A percentile compares a stretch with the other conserved stretches of the same genome.
Conservation (phyloP, 2,113 vertebrate genomes). For the Odontesthes bonariensis region DNA sequence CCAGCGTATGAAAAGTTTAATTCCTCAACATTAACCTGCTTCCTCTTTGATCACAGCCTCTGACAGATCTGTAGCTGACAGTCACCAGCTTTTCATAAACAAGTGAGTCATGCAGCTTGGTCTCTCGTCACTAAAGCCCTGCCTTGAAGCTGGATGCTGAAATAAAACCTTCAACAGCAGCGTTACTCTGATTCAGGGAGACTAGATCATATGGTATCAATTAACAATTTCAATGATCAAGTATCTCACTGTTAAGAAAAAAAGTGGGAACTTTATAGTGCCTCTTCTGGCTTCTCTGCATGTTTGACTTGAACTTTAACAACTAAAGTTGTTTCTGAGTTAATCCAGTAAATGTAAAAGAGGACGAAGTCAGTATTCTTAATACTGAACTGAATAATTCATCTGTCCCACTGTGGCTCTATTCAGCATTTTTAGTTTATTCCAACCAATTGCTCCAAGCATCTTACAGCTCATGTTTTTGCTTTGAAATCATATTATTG, state of each 20-base stretch:
- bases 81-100: conserved; percentile 63
- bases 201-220: conserved; percentile 6
- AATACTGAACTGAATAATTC: too few species aligned
- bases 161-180: conserved; percentile 37
- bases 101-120: conserved; percentile 61
- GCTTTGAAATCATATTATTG: too few species aligned
- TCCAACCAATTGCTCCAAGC: too few species aligned
- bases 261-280: not conserved
- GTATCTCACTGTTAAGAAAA: conserved; percentile 5
- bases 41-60: conserved; percentile 63
- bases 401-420: too few species aligned
- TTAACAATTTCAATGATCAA: not conserved
- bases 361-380: too few species aligned
- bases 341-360: not conserved
- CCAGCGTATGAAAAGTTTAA: conserved; percentile 45
- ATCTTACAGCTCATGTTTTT: too few species aligned
- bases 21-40: conserved; percentile 52
- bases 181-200: conserved; percentile 17
- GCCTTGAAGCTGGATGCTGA: conserved; percentile 42
- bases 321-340: not conserved
- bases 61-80: conserved; percentile 69
- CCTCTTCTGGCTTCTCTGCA: not conserved
- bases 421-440: too few species aligned
- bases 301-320: not conserved
- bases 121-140: conserved; percentile 40